Evolutionary conservation across 2,888 invertebrate species (phyloP).

Genomic region (Schizotus pectinicornis): DNA sequence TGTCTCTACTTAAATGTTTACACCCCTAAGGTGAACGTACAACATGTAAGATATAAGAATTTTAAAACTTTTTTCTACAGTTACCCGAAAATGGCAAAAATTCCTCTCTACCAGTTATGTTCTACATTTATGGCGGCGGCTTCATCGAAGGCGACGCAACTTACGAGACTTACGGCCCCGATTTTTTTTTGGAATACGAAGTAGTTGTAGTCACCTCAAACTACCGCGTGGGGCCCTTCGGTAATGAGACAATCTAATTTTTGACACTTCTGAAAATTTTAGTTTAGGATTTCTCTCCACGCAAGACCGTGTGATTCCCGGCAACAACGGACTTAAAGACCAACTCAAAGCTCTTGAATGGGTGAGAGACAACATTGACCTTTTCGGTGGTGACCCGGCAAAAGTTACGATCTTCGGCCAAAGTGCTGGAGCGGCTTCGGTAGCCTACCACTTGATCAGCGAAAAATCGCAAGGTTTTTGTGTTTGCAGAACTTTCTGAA

Average conservation of each 20-base stretch:
- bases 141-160: conserved; percentile 38
- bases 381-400: conserved; percentile 39
- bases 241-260: conserved; percentile 23
- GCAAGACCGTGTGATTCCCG: conserved; percentile 35
- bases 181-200: conserved; percentile 23
- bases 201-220: conserved; percentile 40
- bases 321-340: conserved; percentile 41
- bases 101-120: conserved; percentile 50
- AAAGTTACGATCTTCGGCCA: conserved; percentile 39
- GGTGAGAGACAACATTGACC: conserved; percentile 36
- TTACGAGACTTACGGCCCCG: too few species aligned
- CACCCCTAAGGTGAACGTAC: conserved; percentile 34
- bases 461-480: too few species aligned
- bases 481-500: neutral
- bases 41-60: too few species aligned
- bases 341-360: conserved; percentile 38
- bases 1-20: conserved; percentile 36
- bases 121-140: conserved; percentile 56
- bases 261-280: too few species aligned
- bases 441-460: conserved; percentile 29
- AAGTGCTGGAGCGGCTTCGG: conserved; percentile 39
- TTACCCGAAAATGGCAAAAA: too few species aligned
- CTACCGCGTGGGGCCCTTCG: conserved; percentile 41
- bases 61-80: too few species aligned
- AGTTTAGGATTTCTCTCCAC: conserved; percentile 34